phyloP scores from a whole-genome alignment of 2,113 vertebrate species.

The Plotosus lineatus region DNA sequence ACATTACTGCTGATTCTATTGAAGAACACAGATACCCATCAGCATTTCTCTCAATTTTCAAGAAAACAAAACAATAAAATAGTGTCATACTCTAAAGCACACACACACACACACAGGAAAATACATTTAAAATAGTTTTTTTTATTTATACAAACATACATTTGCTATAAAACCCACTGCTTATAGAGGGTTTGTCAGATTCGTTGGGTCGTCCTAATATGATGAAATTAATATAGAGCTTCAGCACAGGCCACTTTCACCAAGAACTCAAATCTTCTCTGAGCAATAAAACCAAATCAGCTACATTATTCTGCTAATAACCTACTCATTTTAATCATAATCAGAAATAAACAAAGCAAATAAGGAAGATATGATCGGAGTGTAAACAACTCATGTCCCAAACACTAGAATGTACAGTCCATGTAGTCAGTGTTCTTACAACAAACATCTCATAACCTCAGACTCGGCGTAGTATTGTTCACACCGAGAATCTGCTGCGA shows the following conservation, averaged over 20 bases:
- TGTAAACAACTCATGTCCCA: slow-evolving; percentile 1
- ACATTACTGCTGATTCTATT: not conserved
- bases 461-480: too few relatives aligned
- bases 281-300: slow-evolving; percentile 53
- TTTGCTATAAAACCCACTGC: slow-evolving; percentile 94
- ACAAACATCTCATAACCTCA: not conserved
- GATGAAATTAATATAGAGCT: slow-evolving; percentile 56
- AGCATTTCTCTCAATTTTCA: not conserved
- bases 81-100: not conserved
- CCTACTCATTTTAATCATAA: not conserved
- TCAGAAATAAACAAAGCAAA: slow-evolving; percentile 17
- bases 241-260: slow-evolving; percentile 66
- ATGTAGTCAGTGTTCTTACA: not conserved
- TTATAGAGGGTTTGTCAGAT: slow-evolving; percentile 65
- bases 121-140: slow-evolving; percentile 68
- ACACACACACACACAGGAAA: slow-evolving; percentile 13
- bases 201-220: slow-evolving; percentile 7
- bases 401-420: not conserved
- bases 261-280: slow-evolving; percentile 41
- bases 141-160: slow-evolving; percentile 98
- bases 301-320: slow-evolving; percentile 47
- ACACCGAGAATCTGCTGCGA: too few relatives aligned
- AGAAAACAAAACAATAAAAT: not conserved
- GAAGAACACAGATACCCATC: not conserved
- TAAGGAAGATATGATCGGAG: not conserved